Percentiles rank a stretch among this genome's conserved stretches.
These are phyloP conservation scores for Scaeva pyrastri DNA, from an alignment of 2,888 invertebrate species.

Conservation along the genomic window DNA sequence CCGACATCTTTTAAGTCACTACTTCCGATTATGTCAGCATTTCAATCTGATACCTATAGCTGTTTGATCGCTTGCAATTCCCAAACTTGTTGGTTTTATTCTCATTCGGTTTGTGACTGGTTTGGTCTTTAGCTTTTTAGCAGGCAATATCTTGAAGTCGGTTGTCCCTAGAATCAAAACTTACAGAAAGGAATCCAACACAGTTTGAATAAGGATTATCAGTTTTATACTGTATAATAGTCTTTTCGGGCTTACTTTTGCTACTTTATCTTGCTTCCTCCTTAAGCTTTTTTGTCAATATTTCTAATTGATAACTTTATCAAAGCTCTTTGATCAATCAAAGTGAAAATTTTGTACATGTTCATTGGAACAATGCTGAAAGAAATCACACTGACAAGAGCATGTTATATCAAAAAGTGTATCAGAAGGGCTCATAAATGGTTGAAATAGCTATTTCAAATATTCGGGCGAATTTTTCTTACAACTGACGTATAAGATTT, in stretches of 20 bases:
- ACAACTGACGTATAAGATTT: no score
- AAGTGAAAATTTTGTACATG: not conserved
- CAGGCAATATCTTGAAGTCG: not conserved
- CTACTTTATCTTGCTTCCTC: not conserved
- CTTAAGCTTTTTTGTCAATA: not conserved
- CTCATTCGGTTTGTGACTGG: not conserved
- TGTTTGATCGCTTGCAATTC: slow-evolving; percentile 1
- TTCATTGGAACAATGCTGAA: not conserved
- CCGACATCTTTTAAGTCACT: not conserved
- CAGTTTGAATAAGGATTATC: not conserved
- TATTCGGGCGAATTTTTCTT: not conserved
- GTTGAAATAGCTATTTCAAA: not conserved
- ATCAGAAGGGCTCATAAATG: not conserved
- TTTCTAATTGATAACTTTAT: not conserved
- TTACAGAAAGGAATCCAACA: not conserved
- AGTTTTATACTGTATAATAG: not conserved
- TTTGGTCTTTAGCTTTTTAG: not conserved
- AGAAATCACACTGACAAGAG: not conserved
- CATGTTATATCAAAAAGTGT: not conserved
- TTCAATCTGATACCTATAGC: not conserved
- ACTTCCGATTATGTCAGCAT: not conserved
- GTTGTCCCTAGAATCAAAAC: not conserved
- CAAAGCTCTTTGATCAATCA: not conserved
- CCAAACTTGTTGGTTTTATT: not conserved
- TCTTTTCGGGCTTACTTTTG: not conserved